phyloP scores from a whole-genome alignment of 2,113 vertebrate species.

The Nansenia antarctica region DNA sequence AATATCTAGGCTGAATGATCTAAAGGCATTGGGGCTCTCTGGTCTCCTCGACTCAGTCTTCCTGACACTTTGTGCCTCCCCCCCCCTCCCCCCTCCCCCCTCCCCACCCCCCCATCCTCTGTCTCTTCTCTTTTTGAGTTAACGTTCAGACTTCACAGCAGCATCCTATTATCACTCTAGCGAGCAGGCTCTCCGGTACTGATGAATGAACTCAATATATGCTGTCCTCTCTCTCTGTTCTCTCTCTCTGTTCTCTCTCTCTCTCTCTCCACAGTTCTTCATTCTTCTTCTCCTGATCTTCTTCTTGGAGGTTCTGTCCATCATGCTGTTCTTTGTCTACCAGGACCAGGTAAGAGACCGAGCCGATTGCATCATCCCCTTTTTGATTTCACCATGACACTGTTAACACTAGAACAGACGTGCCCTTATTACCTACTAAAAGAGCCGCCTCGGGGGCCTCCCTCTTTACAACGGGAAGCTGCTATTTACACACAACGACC shows the following conservation, averaged over 20 bases:
- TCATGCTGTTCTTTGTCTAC: constrained; percentile 94
- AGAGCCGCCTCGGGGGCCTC: no score
- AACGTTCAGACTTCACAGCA: neutral
- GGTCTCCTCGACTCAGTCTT: neutral
- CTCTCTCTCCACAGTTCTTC: constrained; percentile 87
- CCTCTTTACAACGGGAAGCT: no score
- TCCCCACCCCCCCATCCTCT: constrained; percentile 1
- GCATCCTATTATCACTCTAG: neutral
- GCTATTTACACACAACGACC: no score
- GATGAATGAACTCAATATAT: neutral
- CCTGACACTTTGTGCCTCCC: neutral
- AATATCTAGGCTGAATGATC: constrained; percentile 15
- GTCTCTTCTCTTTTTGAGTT: neutral
- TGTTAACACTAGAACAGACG: no score
- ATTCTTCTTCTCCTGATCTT: constrained; percentile 92
- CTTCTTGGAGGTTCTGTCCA: constrained; percentile 88
- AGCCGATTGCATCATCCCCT: no score
- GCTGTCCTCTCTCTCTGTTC: constrained; percentile 6
- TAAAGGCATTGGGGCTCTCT: neutral
- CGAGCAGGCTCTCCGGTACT: neutral
- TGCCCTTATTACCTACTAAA: no score
- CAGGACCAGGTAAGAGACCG: constrained; percentile 93
- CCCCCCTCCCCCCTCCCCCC: neutral
- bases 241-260: constrained; percentile 4
- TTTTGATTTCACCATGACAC: no score